phyloP scores from a whole-genome alignment of 1,140 invertebrate genomes.

The Caenorhabditis remanei region DNA sequence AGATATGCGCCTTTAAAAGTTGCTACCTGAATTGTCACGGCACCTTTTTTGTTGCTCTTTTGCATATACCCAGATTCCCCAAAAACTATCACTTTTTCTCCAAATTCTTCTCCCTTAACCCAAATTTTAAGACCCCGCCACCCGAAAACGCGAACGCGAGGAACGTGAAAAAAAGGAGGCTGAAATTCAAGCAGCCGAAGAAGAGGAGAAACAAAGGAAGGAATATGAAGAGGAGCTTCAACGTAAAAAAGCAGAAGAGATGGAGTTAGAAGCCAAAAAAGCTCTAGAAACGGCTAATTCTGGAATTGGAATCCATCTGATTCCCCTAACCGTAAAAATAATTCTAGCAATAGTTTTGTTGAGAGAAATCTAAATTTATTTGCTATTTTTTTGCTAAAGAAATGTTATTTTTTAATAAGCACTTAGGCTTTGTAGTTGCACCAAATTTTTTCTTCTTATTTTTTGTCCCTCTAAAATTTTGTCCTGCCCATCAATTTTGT shows the following conservation, averaged over 20 bases:
- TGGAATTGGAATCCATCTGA: background rate
- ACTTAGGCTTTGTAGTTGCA: slow-evolving; percentile 10
- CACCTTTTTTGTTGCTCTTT: background rate
- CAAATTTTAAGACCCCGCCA: slow-evolving; percentile 55
- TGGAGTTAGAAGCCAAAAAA: slow-evolving; percentile 23
- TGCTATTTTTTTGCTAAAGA: background rate
- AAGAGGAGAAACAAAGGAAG: slow-evolving; percentile 42
- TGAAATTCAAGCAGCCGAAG: slow-evolving; percentile 24
- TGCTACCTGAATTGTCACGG: no score
- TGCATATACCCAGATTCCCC: background rate
- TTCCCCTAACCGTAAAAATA: background rate
- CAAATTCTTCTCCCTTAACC: no score
- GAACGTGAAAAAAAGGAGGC: slow-evolving; percentile 55
- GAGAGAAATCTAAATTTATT: background rate
- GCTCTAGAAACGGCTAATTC: background rate
- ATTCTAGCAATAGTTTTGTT: background rate
- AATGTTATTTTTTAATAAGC: background rate
- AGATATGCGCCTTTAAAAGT: no score
- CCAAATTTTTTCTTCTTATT: background rate
- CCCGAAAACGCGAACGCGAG: slow-evolving; percentile 48
- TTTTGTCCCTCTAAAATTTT: background rate
- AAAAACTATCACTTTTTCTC: no score
- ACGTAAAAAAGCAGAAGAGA: slow-evolving; percentile 16
- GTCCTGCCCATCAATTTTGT: slow-evolving; percentile 18
- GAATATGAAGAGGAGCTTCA: slow-evolving; percentile 40